Evolutionary conservation across 2,888 invertebrate species (phyloP).

Genomic region (Papilio gigon): DNA sequence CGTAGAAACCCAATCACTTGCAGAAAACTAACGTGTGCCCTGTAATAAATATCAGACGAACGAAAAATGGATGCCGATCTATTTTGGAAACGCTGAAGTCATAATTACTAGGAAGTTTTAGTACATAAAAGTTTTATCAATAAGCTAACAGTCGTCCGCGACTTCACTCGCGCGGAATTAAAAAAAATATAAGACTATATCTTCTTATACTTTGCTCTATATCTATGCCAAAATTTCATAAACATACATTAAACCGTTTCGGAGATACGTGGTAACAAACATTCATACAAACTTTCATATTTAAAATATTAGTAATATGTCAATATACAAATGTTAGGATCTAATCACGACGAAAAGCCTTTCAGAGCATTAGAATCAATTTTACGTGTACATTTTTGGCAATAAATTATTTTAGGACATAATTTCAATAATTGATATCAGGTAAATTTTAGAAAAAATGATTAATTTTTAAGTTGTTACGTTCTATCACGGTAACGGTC

Average conservation of each 20-base stretch:
- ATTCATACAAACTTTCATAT: too few relatives aligned
- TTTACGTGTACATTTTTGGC: neutral
- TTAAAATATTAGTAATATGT: too few relatives aligned
- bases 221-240: too few relatives aligned
- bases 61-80: conserved; percentile 15
- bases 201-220: too few relatives aligned
- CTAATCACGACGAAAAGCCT: too few relatives aligned
- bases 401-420: too few relatives aligned
- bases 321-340: too few relatives aligned
- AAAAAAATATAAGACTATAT: too few relatives aligned
- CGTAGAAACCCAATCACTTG: conserved; percentile 38
- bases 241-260: too few relatives aligned
- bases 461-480: neutral
- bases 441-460: neutral
- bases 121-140: neutral
- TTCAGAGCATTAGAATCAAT: too few relatives aligned
- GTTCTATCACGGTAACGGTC: neutral
- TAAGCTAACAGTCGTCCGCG: neutral
- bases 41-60: conserved; percentile 30
- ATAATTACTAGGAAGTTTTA: neutral
- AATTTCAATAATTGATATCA: neutral
- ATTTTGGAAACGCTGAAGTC: conserved; percentile 9
- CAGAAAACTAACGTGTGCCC: conserved; percentile 35
- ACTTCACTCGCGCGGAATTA: too few relatives aligned
- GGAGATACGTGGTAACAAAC: too few relatives aligned